phyloP scores from a whole-genome alignment of 2,888 invertebrate species.

The Gnatocerus cornutus region DNA sequence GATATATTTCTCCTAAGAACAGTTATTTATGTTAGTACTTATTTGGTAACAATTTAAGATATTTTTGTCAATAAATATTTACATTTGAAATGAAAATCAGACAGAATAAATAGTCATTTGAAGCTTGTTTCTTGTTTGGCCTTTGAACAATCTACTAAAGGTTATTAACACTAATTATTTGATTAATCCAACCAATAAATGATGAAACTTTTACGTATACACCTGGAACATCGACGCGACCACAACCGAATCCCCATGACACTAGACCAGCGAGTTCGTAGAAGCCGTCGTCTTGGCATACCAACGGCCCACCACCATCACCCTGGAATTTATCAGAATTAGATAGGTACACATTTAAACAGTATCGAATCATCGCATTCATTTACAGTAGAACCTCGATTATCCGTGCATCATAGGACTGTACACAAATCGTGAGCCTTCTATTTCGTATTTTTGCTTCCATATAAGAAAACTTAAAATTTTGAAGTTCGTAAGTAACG shows the following conservation, averaged over 20 bases:
- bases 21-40: constrained; percentile 51
- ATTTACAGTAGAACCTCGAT: no score
- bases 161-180: constrained; percentile 96
- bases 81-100: constrained; percentile 47
- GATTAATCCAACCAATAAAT: constrained; percentile 98
- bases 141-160: constrained; percentile 72
- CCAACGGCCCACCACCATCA: constrained; percentile 94
- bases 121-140: constrained; percentile 29
- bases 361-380: no score
- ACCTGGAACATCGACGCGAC: constrained; percentile 94
- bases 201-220: constrained; percentile 97
- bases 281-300: constrained; percentile 94
- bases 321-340: constrained; percentile 75
- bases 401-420: no score
- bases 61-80: constrained; percentile 51
- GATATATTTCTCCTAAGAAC: constrained; percentile 38
- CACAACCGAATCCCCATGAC: constrained; percentile 96
- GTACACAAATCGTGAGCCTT: no score
- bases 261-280: constrained; percentile 95
- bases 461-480: no score
- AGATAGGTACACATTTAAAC: no score
- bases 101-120: constrained; percentile 42
- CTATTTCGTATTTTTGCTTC: no score
- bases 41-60: constrained; percentile 65
- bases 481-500: no score